Evolutionary conservation across 30 jellyfish, hydroid and myxozoan genomes (phyloP).

Genomic region (Clytia hemisphaerica): DNA sequence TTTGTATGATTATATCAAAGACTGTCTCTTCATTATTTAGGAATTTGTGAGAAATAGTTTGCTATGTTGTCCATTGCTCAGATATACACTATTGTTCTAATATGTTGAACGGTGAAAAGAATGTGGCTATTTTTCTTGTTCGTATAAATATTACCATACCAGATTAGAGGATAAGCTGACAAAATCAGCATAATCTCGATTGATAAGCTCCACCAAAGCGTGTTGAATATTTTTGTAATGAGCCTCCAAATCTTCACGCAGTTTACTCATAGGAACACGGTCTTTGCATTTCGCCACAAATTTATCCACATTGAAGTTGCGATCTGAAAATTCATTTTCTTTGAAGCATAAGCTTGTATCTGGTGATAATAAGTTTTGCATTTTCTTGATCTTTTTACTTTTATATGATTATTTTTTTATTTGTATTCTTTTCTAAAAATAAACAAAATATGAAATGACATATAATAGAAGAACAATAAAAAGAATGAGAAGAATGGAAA

Average conservation of each 20-base stretch:
- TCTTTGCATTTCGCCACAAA: constrained; percentile 80
- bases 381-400: too few species aligned
- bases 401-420: too few species aligned
- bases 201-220: constrained; percentile 77
- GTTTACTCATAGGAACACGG: constrained; percentile 52
- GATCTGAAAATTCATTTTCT: constrained; percentile 48
- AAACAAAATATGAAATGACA: too few species aligned
- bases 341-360: constrained; percentile 46
- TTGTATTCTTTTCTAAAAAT: too few species aligned
- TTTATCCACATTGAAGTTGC: constrained; percentile 63
- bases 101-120: neutral
- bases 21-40: neutral
- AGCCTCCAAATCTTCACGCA: constrained; percentile 77
- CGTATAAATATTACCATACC: constrained; percentile 27
- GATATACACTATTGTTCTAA: neutral
- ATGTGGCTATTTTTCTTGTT: too few species aligned
- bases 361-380: too few species aligned
- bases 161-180: constrained; percentile 82
- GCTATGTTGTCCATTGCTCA: neutral
- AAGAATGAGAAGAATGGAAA: too few species aligned
- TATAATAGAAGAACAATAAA: too few species aligned
- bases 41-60: neutral
- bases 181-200: constrained; percentile 88
- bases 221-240: constrained; percentile 79
- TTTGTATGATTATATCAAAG: too few species aligned